Conservation (phyloP, 2,888 invertebrate species). For the Caenorhabditis auriculariae region DNA sequence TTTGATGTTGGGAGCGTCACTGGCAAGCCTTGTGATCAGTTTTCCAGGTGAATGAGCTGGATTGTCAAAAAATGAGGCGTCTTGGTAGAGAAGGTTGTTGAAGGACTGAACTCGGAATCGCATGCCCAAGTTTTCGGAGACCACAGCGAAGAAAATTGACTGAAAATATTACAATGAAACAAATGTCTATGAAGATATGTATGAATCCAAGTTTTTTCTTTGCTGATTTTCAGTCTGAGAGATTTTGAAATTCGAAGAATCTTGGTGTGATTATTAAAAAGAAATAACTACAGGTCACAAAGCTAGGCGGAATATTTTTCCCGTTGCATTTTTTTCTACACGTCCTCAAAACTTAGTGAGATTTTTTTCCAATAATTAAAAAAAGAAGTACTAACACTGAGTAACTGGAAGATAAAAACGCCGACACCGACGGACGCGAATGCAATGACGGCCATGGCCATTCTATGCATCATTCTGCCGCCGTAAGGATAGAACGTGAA, state of each 20-base stretch:
- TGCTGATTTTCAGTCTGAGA: too few species aligned
- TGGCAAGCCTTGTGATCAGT: constrained; percentile 64
- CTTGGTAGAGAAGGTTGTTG: constrained; percentile 64
- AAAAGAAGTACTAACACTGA: constrained; percentile 33
- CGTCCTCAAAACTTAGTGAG: too few species aligned
- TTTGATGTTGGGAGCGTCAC: constrained; percentile 66
- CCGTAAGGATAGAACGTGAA: constrained; percentile 37
- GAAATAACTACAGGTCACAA: too few species aligned
- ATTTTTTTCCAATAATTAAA: too few species aligned
- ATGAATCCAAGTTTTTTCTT: too few species aligned
- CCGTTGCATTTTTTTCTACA: too few species aligned
- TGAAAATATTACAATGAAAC: constrained; percentile 17
- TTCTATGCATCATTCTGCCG: constrained; percentile 43
- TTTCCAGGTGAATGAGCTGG: constrained; percentile 64
- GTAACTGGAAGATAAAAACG: constrained; percentile 36
- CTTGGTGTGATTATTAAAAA: neutral
- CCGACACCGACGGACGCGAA: constrained; percentile 40
- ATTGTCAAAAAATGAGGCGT: constrained; percentile 66
- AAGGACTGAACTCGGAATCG: constrained; percentile 50
- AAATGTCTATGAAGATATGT: neutral
- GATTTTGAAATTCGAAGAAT: neutral
- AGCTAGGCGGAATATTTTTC: too few species aligned
- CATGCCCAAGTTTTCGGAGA: constrained; percentile 55
- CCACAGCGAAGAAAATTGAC: constrained; percentile 39
- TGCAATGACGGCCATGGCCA: constrained; percentile 44